Base-by-base conservation (phyloP, 2,113 vertebrate genomes). In the Etheostoma spectabile region DNA sequence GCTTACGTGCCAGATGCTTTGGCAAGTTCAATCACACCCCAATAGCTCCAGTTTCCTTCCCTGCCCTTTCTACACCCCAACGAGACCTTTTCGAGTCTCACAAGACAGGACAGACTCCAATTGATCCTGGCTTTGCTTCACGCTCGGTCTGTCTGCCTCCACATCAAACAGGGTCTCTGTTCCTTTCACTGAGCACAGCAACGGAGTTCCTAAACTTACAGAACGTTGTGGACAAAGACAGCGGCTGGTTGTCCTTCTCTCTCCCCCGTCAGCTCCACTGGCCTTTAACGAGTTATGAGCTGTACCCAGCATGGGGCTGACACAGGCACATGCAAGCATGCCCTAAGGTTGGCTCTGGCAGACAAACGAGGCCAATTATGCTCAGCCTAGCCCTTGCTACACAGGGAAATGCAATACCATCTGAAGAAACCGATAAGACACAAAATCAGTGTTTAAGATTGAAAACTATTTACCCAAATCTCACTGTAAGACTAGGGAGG, bases 291-390 rank as follows among this genome's bases (percentile, higher is more conserved):
- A 82, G 81, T 55, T 81, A 63, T 78, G 81, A 82, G 68, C 63
- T 24, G 59, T 53, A 13, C 56, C 51, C 86, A 70, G 72, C 61
- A 33, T 49, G 73, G 16, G 68, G 70, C 64, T 62, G 64, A 77
- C 71, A 48, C 53, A 22, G 63, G 67, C 74, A 83, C 49, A 86
- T 63, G 68, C 45, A 3, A 79, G 57, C 48, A 51, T 46, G 79
- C 53, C 45, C 74, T 4, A 71, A 49, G 62, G 73, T 90, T 84
- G 75, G 67, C 66, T 35, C 63, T 57, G 56, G 59, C 59, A 45
- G 48, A 70, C 80, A 80, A 89, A 86, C 60, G 86, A 86, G 67
- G 78, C 77, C 77, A 91, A 75, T 88, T 87, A 85, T 49, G 8
- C 11, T 57, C 13, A 51, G 18, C 21, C 15, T 30, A 19, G 5